Base-by-base conservation (phyloP, 2,113 vertebrate species). In the Chloroceryle aenea region DNA sequence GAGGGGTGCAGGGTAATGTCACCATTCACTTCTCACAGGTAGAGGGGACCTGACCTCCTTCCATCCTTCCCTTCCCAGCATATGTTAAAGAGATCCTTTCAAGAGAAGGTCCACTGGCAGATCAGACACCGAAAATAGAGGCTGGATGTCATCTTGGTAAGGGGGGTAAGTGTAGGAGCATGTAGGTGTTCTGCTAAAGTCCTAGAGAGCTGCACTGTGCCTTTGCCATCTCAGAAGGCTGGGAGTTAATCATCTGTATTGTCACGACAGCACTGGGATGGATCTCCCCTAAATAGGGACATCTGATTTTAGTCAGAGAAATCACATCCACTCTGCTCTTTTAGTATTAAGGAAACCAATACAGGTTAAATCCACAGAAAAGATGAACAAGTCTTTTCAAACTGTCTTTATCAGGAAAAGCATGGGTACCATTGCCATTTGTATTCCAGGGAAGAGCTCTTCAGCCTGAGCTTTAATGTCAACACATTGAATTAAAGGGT, bases 401-500 rank as follows among this genome's bases (percentile, higher is more conserved):
- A 45, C 36, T 55, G 21, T 47, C 48, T 77, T 55, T 45, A 30
- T 45, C 43, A 74, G 66, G 71, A 47, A 78, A 82, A 69, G 26
- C 62, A 56, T 40, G 36, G 45, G 29, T 64, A 32, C 61, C 36
- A 13, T 36, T 93, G 73, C 90, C 66, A 93, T 90, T 88, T 94
- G 79, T 88, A 88, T 96, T 94, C 79, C 66, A 56, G 71, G 50
- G 52, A 62, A 82, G 58, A 76, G 61, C 43, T 45, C 50, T 67
- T 81, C 53, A 85, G 42, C 50, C 59, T 90, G 48, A 93, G 74
- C 79, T 81, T 93, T 82, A 85, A 82, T 68, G 71, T 93, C 90
- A 94, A 85, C 95, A 93, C 50, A 12, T 42, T 71, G 90, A 85
- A 96, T 90, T 90, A 88, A 94, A 94, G 66, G 61, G 45, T 42